A percentile compares a stretch with the other conserved stretches of the same genome.
These are phyloP conservation scores for mouse (Mus musculus) DNA, from an alignment of 2,113 vertebrate genomes.

Conservation along the genomic window DNA sequence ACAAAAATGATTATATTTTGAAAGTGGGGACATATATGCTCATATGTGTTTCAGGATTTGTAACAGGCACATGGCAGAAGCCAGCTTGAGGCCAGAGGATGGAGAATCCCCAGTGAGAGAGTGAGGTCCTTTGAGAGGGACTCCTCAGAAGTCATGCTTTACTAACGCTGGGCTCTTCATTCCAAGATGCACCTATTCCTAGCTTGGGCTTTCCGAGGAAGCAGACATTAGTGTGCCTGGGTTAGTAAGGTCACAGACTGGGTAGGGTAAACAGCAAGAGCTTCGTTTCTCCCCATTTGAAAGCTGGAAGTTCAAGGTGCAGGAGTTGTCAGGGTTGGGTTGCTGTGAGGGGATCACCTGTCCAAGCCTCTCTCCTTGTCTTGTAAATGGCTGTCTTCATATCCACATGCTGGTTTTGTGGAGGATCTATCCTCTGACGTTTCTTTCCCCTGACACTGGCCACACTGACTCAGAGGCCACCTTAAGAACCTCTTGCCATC, in stretches of 20 bases:
- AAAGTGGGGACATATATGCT: neutral
- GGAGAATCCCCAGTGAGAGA: neutral
- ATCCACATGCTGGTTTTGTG: neutral
- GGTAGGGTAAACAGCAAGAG: neutral
- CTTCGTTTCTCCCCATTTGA: neutral
- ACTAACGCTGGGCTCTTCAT: neutral
- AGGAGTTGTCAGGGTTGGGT: neutral
- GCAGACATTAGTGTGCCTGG: neutral
- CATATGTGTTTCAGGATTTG: neutral
- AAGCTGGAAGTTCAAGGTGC: neutral
- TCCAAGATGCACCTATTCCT: neutral
- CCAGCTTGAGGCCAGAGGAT: neutral
- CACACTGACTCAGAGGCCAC: neutral
- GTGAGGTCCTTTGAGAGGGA: neutral
- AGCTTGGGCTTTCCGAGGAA: neutral
- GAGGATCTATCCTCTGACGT: neutral
- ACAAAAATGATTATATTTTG: neutral
- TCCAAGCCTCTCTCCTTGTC: neutral
- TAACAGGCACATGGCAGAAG: neutral
- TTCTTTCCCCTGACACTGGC: neutral
- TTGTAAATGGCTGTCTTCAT: neutral
- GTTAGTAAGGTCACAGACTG: too few relatives aligned
- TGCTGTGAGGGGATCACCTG: neutral
- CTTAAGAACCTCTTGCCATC: neutral
- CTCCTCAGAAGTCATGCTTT: neutral